Conservation (phyloP, 2,113 vertebrate genomes). For the Albula goreensis region DNA sequence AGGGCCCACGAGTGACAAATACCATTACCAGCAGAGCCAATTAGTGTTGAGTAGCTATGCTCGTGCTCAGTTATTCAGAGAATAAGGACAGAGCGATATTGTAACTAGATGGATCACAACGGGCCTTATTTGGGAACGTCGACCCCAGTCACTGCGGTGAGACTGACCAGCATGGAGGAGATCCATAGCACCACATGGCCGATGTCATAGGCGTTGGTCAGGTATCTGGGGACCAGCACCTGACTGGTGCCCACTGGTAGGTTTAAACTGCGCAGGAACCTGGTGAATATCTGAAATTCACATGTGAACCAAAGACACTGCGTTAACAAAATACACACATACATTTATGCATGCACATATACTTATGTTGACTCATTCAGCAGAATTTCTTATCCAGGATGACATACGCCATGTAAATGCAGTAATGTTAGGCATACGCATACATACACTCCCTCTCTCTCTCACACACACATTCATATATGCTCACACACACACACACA, state of each 20-base stretch:
- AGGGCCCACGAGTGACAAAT: too few species aligned
- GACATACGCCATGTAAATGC: neutral
- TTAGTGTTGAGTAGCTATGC: too few species aligned
- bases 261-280: conserved; percentile 92
- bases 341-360: neutral
- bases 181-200: conserved; percentile 95
- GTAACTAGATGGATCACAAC: too few species aligned
- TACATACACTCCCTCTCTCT: neutral
- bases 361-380: neutral
- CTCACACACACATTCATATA: neutral
- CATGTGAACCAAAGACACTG: neutral
- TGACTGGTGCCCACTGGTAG: conserved; percentile 96
- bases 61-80: too few species aligned
- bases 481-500: neutral
- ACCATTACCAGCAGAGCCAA: too few species aligned
- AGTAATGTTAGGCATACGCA: neutral
- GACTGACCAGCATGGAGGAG: conserved; percentile 91
- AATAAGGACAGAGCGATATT: too few species aligned
- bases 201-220: conserved; percentile 93
- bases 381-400: neutral
- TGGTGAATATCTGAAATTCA: conserved; percentile 88
- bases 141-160: neutral
- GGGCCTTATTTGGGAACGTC: neutral
- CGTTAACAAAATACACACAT: neutral
- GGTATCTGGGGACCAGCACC: conserved; percentile 86